Base-by-base conservation (phyloP, 92 coral and sea anemone species). In the Isaurus tuberculatus region DNA sequence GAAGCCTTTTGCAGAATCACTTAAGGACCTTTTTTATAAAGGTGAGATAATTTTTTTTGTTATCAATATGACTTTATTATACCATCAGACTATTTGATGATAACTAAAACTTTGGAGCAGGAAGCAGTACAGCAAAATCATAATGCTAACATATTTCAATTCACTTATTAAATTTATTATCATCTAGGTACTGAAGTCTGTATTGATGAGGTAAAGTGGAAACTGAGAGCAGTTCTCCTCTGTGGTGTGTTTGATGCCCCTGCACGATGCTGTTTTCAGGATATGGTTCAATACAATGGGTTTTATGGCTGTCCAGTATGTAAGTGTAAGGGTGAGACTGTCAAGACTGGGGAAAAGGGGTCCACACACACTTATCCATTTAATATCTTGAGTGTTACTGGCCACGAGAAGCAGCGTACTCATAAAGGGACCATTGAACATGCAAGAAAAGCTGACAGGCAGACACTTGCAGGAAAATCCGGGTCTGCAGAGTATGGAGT, bases 291-390 rank as follows among this genome's bases (percentile, higher is more conserved):
- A 15, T 88, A 27, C 66, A 83, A 83, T 83, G 91, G 88, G 4
- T 75, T 42, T 48, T 83, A 53, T 83, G 85, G 91, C 8, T 88
- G 88, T 58, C 78, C 83, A 44, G 78, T 83, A 34, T 88, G 87
- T 65, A 25, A 25, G 36, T 79, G 63, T 22, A 80, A 84, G 25
- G 91, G 80, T n/a, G 65, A 86, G 32, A 88, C 87, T 6, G 81
- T 88, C 17, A 83, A 83, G 33, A 72, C 65, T 32, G 67, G 78
- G 8, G 49, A 61, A 13, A 44, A 46, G 48, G 77, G 77, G 17
- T 46, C 48, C 25, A 40, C 48, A 44, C 77, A 43, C 33, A 23
- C 77, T 37, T 71, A 37, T 71, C 77, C 77, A n/a, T 71, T 40
- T 17, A 27, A 71, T 27, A 32, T 34, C 26, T 26, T 13, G 19